Evolutionary conservation across 2,888 invertebrate genomes (phyloP).

Genomic region (Spilosoma lubricipeda): DNA sequence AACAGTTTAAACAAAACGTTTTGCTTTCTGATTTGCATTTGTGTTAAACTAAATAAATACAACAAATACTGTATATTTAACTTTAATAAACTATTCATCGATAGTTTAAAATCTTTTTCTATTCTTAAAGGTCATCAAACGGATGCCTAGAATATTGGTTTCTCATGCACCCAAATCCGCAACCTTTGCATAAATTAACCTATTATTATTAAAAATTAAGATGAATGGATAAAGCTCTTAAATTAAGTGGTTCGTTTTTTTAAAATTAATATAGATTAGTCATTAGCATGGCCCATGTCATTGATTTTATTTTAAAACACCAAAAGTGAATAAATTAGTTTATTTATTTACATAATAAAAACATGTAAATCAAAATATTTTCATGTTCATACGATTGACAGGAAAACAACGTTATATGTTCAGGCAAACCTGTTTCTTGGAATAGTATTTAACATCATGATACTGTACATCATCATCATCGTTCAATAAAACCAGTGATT

Average conservation of each 20-base stretch:
- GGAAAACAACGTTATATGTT: no score
- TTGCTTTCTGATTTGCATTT: no score
- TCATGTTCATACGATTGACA: no score
- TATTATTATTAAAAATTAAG: neutral
- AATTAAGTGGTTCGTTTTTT: slow-evolving; percentile 23
- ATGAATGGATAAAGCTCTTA: neutral
- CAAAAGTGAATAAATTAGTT: neutral
- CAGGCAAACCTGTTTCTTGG: no score
- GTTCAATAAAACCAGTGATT: no score
- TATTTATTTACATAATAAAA: neutral
- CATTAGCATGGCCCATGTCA: slow-evolving; percentile 35
- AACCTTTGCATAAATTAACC: slow-evolving; percentile 9
- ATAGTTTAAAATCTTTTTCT: no score
- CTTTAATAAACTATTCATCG: no score
- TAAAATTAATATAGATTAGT: slow-evolving; percentile 17
- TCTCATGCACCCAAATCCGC: neutral
- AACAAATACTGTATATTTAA: no score
- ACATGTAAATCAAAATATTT: neutral
- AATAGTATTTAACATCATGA: no score
- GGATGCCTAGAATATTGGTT: neutral
- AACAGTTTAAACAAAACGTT: no score
- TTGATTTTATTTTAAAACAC: neutral
- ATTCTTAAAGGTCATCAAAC: neutral
- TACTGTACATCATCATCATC: no score
- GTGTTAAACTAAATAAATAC: no score